Percentiles rank a stretch among this genome's conserved stretches.
Evolutionary conservation across 1,140 invertebrate species (phyloP).

Genomic region (Drosophila varians): DNA sequence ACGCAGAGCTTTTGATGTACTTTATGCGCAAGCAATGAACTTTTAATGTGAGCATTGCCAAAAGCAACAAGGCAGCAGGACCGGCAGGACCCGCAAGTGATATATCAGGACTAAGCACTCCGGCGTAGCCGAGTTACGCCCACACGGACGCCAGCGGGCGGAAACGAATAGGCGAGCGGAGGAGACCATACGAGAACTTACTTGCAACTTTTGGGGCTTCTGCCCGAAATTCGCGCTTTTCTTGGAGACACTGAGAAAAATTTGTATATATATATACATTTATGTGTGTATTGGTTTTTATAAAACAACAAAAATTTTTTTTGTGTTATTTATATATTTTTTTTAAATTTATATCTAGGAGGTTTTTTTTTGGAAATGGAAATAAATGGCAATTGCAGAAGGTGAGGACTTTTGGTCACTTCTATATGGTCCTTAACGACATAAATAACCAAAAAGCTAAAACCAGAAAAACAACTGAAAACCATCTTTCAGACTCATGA

Average conservation of each 20-base stretch:
- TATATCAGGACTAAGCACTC: slow-evolving; percentile 78
- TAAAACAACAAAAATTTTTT: no score
- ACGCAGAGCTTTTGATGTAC: slow-evolving; percentile 76
- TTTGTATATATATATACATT: no score
- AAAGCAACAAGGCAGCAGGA: slow-evolving; percentile 43
- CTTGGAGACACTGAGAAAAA: background rate
- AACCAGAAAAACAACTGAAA: slow-evolving; percentile 21
- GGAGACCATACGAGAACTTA: slow-evolving; percentile 21
- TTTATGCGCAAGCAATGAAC: slow-evolving; percentile 81
- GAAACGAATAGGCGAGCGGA: slow-evolving; percentile 15
- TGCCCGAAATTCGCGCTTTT: slow-evolving; percentile 14
- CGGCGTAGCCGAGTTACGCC: slow-evolving; percentile 35
- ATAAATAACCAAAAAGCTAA: slow-evolving; percentile 26
- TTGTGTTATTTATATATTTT: background rate
- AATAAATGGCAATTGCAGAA: slow-evolving; percentile 18
- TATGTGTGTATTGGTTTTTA: no score
- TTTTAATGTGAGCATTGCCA: slow-evolving; percentile 75
- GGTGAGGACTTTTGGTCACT: slow-evolving; percentile 17
- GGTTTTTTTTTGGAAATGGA: background rate
- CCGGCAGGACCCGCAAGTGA: slow-evolving; percentile 53
- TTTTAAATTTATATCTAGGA: background rate
- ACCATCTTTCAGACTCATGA: slow-evolving; percentile 20
- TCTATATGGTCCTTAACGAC: slow-evolving; percentile 11
- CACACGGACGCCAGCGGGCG: slow-evolving; percentile 17
- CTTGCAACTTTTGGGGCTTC: slow-evolving; percentile 1